Base-by-base conservation (phyloP, 2,113 vertebrate genomes). In the Indicator indicator region DNA sequence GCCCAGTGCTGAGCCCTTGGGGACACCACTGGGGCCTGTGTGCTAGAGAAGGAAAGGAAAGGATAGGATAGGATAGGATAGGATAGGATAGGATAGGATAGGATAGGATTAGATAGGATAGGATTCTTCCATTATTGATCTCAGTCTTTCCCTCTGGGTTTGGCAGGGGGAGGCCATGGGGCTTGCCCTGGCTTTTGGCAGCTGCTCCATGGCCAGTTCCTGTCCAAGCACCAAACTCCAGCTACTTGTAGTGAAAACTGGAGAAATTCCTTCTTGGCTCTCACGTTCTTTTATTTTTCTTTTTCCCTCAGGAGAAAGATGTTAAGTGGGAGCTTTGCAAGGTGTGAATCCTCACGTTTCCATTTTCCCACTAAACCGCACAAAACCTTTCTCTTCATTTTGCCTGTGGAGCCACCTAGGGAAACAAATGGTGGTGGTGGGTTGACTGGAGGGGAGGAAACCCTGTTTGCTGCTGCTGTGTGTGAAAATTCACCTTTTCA, bases 381-480 rank as follows among this genome's bases (percentile, higher is more conserved):
- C 77, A 58, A 12, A 4, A 6, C 4, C 4, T 0, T 84, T 87
- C 65, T 3, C 21, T 8, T 9, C 19, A 0, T 21, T 79, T 67
- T 38, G 4, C 50, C 33, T 2, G 19, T 33, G 3, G 7, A n/a
- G 36, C 17, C 28, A 13, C 19, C 5, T 16, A 5, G 9, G 62
- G 4, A 10, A 6, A 20, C 7, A 18, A 50, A 19, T 42, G 36
- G 3, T 17, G 8, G 9, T 21, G 42, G 12, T 0, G 0, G 10
- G 32, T 11, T 2, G 0, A 5, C 2, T 2, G 33, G 1, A 6
- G 7, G 11, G 13, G 9, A 14, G 2, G 9, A 48, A 55, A 5
- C 11, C 10, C 36, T 4, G 2, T 7, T 0, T 1, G 9, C 5
- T 50, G 9, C 50, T 5, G 3, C 30, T 1, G 1, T 0, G 0